A percentile compares a stretch with the other conserved stretches of the same genome.
Evolutionary conservation across 2,113 vertebrate species (phyloP).

Genomic region (Clarias macrocephalus): DNA sequence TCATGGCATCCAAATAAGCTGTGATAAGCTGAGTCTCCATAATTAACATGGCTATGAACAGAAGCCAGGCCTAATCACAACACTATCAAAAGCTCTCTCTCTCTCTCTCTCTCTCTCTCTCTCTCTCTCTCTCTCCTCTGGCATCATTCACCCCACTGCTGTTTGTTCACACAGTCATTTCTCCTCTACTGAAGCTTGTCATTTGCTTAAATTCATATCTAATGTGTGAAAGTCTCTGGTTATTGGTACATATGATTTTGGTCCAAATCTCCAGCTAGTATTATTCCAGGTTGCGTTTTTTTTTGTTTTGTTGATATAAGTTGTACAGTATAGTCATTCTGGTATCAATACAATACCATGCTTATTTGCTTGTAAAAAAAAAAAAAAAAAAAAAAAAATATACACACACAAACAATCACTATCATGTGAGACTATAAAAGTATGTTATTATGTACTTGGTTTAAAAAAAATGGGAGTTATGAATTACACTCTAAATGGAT

Average conservation of each 20-base stretch:
- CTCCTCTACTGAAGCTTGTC: slow-evolving; percentile 48
- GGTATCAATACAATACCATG: neutral
- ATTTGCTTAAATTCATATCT: slow-evolving; percentile 28
- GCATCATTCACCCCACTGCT: neutral
- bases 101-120: neutral
- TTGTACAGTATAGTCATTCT: neutral
- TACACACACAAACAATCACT: neutral
- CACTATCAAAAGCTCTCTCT: slow-evolving; percentile 31
- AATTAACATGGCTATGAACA: slow-evolving; percentile 63
- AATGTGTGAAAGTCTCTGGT: slow-evolving; percentile 58
- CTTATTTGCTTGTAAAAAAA: neutral
- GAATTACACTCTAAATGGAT: neutral
- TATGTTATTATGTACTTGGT: neutral
- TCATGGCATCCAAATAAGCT: slow-evolving; percentile 65
- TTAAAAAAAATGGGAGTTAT: neutral
- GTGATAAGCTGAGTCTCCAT: slow-evolving; percentile 56
- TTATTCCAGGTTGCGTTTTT: slow-evolving; percentile 55
- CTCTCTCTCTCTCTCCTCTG: neutral
- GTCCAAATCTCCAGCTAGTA: slow-evolving; percentile 51
- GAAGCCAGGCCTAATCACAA: slow-evolving; percentile 52
- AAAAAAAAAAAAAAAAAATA: neutral
- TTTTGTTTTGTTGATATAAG: too few species aligned
- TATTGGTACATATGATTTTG: neutral
- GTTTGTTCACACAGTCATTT: slow-evolving; percentile 26
- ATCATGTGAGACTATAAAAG: neutral